Evolutionary conservation across 2,797 vertebrate genomes (phyloP), one percentile per base, ranked within the genome.

Genomic region (Austrolebias charrua): DNA sequence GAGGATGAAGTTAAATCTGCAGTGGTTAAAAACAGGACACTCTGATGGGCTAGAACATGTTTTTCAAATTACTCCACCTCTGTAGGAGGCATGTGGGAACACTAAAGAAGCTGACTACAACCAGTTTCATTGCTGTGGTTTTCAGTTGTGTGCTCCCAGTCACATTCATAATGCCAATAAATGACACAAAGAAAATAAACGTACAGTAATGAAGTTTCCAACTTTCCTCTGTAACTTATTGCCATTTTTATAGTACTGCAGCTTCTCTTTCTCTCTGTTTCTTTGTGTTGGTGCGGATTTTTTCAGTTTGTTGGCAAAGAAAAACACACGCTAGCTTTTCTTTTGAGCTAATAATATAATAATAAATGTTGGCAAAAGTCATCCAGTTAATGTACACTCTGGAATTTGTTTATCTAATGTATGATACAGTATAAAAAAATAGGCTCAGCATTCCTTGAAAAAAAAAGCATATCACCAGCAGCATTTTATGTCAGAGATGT

Each of bases 1-100:
- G 63, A 75, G 57, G 60, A 62, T 52, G 38, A 12, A 40, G 12
- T 40, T 40, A 40, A 40, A 35, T 24, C 50, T 53, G 55, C 33
- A 9, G 8, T 49, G 50, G 66, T 78, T 72, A 70, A 68, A 76
- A 58, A 66, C 60, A 76, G 49, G 70, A 74, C 64, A 58, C 55
- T 79, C 66, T 68, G 73, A 70, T 69, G 54, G 80, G 61, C 73
- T 69, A 59, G 64, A 63, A 76, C 54, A 24, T 29, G 38, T 60
- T 69, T 67, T 55, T 33, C 55, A 49, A 66, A 51, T 65, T 64
- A 51, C 66, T 71, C 64, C 48, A 42, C 50, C 46, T n/a, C n/a
- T 63, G 70, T 80, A 75, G 58, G 56, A 45, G 44, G 15, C 73
- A 78, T 75, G 59, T 76, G 79, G 85, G 77, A 75, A 60, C 11